These are phyloP conservation scores for Caenorhabditis angaria DNA, from an alignment of 2,888 invertebrate genomes.

Conservation along the genomic window DNA sequence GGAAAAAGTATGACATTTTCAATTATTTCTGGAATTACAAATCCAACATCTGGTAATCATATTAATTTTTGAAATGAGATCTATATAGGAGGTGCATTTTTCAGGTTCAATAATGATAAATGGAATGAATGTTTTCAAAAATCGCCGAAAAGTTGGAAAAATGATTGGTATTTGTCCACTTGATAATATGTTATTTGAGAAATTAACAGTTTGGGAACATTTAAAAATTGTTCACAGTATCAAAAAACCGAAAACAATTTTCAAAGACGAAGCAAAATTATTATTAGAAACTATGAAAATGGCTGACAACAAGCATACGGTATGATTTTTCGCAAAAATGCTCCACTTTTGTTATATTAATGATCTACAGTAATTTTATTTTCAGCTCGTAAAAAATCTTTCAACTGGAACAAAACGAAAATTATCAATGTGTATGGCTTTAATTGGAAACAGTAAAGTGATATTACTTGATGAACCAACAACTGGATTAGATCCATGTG, in stretches of 20 bases:
- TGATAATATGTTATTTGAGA: constrained; percentile 56
- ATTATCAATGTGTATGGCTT: constrained; percentile 66
- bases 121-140: constrained; percentile 8
- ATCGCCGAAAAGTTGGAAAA: constrained; percentile 11
- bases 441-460: constrained; percentile 58
- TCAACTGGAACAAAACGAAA: constrained; percentile 70
- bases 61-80: neutral
- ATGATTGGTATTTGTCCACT: constrained; percentile 24
- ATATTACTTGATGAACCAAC: constrained; percentile 67
- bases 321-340: too few relatives aligned
- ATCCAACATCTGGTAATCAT: constrained; percentile 12
- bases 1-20: constrained; percentile 51
- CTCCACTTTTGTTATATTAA: too few relatives aligned
- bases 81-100: neutral
- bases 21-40: constrained; percentile 42
- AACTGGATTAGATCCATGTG: constrained; percentile 60
- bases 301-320: neutral
- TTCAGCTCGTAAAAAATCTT: constrained; percentile 47
- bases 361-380: neutral
- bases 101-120: constrained; percentile 10
- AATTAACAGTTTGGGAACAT: constrained; percentile 61
- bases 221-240: constrained; percentile 45
- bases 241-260: constrained; percentile 18
- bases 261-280: neutral
- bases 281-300: neutral